Conservation (phyloP, 2,113 vertebrate genomes). For the Tetraodon nigroviridis region DNA sequence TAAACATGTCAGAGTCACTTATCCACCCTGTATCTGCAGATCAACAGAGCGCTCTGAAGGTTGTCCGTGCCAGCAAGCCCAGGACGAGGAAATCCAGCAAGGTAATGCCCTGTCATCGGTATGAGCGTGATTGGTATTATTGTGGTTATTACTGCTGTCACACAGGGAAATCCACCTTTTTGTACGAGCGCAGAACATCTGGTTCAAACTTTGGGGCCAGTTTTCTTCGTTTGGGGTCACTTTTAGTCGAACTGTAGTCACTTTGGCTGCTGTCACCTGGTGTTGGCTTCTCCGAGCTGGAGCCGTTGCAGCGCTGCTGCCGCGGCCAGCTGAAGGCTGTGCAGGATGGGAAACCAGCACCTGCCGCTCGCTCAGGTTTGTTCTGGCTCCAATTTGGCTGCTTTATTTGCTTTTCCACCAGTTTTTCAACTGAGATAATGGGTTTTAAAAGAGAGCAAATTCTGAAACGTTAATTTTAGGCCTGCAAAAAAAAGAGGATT, state of each 20-base stretch:
- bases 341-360: constrained; percentile 42
- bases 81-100: constrained; percentile 83
- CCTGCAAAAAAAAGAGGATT: no score
- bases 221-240: no score
- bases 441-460: neutral
- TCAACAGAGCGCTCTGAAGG: constrained; percentile 76
- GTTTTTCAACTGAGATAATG: constrained; percentile 27
- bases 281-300: neutral
- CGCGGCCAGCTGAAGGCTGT: neutral
- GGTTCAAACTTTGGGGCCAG: no score
- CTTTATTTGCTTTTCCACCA: constrained; percentile 37
- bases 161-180: no score
- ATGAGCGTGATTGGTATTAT: no score
- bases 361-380: constrained; percentile 13
- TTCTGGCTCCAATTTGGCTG: neutral
- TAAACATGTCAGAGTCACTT: constrained; percentile 33
- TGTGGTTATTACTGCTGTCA: no score
- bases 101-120: constrained; percentile 64
- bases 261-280: neutral
- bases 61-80: constrained; percentile 81
- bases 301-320: neutral
- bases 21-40: constrained; percentile 73
- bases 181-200: no score
- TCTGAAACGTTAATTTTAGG: no score
- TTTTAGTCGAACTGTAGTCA: no score